Conservation (phyloP, 2,797 vertebrate genomes). For the Bradypodion pumilum region DNA sequence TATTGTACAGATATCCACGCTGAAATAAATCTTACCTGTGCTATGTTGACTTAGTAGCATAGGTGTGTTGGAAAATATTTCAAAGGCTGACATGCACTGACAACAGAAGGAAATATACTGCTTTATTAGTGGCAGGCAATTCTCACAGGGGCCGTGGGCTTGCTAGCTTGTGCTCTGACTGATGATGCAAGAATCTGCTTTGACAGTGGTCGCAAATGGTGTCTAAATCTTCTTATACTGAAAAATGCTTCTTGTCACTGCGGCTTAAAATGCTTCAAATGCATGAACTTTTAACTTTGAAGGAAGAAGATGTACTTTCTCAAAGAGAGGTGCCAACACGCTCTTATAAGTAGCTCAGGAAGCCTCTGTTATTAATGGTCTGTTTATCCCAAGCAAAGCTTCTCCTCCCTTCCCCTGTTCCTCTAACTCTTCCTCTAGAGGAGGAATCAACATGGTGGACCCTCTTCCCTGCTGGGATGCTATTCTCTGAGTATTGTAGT, state of each 20-base stretch:
- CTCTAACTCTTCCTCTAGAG: background rate
- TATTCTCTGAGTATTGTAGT: too few species aligned
- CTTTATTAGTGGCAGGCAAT: constrained; percentile 41
- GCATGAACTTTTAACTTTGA: constrained; percentile 49
- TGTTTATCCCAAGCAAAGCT: too few species aligned
- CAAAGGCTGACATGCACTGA: constrained; percentile 45
- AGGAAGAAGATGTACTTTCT: constrained; percentile 34
- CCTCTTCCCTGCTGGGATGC: constrained; percentile 47
- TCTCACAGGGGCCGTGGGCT: constrained; percentile 34
- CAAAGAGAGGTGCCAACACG: constrained; percentile 27
- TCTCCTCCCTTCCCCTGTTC: constrained; percentile 1
- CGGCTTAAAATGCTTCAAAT: constrained; percentile 51
- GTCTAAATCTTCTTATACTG: constrained; percentile 30
- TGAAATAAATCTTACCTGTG: constrained; percentile 41
- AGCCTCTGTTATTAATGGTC: background rate
- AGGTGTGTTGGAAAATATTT: constrained; percentile 35
- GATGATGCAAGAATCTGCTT: constrained; percentile 23
- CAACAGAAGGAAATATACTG: constrained; percentile 50
- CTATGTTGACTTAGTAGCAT: constrained; percentile 28
- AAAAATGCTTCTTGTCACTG: constrained; percentile 52
- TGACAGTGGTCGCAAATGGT: constrained; percentile 50
- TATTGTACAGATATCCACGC: background rate
- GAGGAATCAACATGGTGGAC: constrained; percentile 25
- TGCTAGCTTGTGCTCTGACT: constrained; percentile 39
- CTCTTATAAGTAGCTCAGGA: constrained; percentile 18